Evolutionary conservation across 2,113 vertebrate genomes (phyloP).

Genomic region (Dromaius novaehollandiae): DNA sequence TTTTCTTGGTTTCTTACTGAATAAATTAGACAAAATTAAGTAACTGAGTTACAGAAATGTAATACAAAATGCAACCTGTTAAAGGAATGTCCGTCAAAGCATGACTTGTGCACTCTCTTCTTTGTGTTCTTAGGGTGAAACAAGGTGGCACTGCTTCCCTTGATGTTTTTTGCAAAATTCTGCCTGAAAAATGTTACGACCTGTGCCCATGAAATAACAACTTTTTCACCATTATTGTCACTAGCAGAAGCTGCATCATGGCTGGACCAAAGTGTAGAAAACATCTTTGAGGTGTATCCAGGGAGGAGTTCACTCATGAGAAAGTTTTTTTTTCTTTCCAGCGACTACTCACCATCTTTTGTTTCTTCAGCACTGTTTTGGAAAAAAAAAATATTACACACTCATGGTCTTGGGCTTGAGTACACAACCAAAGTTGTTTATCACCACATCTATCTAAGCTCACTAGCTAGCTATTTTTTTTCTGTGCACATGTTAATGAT

Average conservation of each 20-base stretch:
- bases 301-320: background rate
- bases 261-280: background rate
- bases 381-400: background rate
- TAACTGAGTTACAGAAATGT: background rate
- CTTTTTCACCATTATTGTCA: background rate
- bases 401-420: background rate
- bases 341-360: too few relatives aligned
- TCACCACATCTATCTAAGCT: background rate
- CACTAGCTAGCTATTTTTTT: background rate
- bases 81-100: background rate
- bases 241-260: background rate
- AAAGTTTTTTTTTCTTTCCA: background rate
- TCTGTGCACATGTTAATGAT: background rate
- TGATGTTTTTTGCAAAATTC: background rate
- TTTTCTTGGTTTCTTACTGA: background rate
- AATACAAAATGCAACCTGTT: background rate
- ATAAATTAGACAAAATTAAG: background rate
- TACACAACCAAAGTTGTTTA: background rate
- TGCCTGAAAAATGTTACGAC: background rate
- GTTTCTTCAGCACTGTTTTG: too few relatives aligned
- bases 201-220: background rate
- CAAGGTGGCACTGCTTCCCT: background rate
- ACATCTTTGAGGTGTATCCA: background rate
- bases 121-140: background rate
- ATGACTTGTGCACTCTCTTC: background rate